A percentile compares a stretch with the other conserved stretches of the same genome.
These are phyloP conservation scores for Myiopsitta monachus DNA, from an alignment of 2,113 vertebrate species.

Conservation along the genomic window DNA sequence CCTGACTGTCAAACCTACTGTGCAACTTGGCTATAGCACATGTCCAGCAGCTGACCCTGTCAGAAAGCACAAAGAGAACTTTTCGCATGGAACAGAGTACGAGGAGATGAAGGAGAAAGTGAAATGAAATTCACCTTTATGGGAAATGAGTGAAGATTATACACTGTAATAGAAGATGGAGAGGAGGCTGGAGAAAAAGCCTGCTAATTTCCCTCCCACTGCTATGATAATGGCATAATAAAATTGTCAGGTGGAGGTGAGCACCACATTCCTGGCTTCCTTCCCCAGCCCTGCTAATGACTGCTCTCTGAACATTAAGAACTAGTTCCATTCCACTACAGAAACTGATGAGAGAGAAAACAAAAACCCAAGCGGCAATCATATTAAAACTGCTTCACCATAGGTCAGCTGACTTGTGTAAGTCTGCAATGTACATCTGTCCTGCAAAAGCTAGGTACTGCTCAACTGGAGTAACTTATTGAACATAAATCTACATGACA, in stretches of 20 bases:
- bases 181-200: not conserved
- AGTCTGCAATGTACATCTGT: rapidly evolving
- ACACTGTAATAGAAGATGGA: not conserved
- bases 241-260: not conserved
- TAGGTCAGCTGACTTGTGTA: not conserved
- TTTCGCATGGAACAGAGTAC: not conserved
- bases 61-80: not conserved
- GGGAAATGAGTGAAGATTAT: not conserved
- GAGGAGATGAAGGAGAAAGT: not conserved
- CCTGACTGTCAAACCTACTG: rapidly evolving
- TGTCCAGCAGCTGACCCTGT: not conserved
- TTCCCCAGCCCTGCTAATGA: not conserved
- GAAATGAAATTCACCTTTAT: not conserved
- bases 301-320: not conserved
- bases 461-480: not conserved
- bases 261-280: not conserved
- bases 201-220: not conserved
- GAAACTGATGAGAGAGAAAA: not conserved
- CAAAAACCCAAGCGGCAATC: not conserved
- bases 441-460: not conserved
- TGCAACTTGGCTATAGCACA: rapidly evolving
- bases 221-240: not conserved
- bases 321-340: not conserved
- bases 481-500: not conserved
- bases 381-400: not conserved